Evolutionary conservation across 2,113 vertebrate genomes (phyloP).

Genomic region (Proterorhinus semilunaris): DNA sequence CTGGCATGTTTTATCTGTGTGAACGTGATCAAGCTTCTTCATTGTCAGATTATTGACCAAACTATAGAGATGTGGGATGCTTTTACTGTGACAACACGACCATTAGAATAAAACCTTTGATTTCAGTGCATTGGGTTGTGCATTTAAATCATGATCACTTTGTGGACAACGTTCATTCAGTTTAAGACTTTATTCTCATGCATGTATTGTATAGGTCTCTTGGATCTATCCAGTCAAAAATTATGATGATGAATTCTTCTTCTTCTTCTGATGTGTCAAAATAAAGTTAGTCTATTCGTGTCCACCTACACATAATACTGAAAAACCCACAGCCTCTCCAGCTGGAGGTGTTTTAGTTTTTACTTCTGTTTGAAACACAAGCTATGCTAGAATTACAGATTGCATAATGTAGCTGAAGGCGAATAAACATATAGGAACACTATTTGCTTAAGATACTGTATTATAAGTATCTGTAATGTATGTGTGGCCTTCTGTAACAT

Average conservation of each 20-base stretch:
- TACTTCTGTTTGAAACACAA: not conserved
- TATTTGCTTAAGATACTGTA: not conserved
- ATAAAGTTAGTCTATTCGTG: not conserved
- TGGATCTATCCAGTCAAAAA: not conserved
- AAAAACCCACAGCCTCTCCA: not conserved
- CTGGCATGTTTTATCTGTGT: constrained; percentile 24
- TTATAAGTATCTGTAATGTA: no score
- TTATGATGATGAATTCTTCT: no score
- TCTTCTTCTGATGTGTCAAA: no score
- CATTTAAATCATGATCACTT: not conserved
- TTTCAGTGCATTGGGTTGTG: not conserved
- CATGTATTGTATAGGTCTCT: not conserved
- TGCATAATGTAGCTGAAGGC: not conserved
- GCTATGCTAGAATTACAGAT: not conserved
- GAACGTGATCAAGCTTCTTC: constrained; percentile 30
- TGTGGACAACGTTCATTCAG: not conserved
- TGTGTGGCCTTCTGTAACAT: no score
- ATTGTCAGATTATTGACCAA: not conserved
- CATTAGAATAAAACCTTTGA: not conserved
- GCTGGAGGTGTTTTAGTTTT: not conserved
- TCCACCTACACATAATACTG: constrained; percentile 1
- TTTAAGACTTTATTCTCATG: not conserved
- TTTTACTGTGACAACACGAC: not conserved
- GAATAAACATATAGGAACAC: not conserved
- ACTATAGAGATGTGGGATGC: not conserved